phyloP scores from a whole-genome alignment of 30 jellyfish, hydroid and myxozoan genomes.

The Nemopilema nomurai region DNA sequence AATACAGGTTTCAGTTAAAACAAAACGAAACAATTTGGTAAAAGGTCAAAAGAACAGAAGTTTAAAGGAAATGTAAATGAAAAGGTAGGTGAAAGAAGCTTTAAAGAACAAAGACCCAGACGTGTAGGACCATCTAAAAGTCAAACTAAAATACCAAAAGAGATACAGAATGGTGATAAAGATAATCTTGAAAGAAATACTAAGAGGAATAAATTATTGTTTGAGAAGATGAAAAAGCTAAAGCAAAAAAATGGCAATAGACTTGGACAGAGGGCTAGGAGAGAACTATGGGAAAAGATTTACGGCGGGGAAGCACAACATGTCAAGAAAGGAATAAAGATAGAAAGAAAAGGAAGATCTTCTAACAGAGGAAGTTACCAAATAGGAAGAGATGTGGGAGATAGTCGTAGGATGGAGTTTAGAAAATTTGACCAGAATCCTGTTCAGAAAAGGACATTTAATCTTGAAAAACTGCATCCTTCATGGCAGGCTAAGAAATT shows the following conservation, averaged over 20 bases:
- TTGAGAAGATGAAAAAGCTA: slow-evolving; percentile 5
- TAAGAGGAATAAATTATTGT: neutral
- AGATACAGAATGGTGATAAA: neutral
- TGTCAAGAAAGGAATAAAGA: slow-evolving; percentile 10
- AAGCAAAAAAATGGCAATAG: slow-evolving; percentile 36
- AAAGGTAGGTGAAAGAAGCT: neutral
- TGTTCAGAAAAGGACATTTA: neutral
- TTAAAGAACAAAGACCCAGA: neutral
- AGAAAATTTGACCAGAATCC: neutral
- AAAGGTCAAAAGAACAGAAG: neutral
- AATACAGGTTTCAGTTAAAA: neutral
- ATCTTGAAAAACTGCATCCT: slow-evolving; percentile 44
- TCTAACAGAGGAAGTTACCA: too few relatives aligned
- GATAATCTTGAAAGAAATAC: neutral
- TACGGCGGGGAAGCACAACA: slow-evolving; percentile 63
- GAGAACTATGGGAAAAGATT: slow-evolving; percentile 52
- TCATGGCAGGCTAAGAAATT: slow-evolving; percentile 74
- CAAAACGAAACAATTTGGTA: neutral
- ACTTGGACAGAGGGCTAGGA: slow-evolving; percentile 72
- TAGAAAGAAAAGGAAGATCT: neutral
- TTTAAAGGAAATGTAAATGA: neutral
- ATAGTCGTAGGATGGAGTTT: neutral
- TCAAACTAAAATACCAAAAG: neutral
- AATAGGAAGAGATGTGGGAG: neutral
- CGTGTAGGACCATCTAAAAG: neutral